Base-by-base conservation (phyloP, 2,888 invertebrate species). In the Amphipyra tragopoginis region DNA sequence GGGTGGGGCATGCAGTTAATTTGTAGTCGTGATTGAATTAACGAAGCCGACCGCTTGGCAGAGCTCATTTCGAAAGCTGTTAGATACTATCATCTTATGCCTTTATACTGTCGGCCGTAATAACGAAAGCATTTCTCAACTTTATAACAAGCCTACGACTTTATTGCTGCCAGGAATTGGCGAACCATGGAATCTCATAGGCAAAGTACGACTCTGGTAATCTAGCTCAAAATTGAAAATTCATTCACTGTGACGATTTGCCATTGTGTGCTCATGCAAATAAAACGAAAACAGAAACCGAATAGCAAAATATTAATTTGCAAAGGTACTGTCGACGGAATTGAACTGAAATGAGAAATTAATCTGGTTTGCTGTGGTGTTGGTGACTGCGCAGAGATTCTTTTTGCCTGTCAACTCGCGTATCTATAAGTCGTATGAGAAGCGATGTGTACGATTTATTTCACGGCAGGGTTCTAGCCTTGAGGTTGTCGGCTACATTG, bases 1-100 rank as follows among this genome's bases (percentile, higher is more conserved):
- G 77, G 72, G 66, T 72, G 68, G 71, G 79, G 75, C 82, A 80
- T 79, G 80, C 81, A 84, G 85, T 86, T 89, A 86, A 91, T 90
- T 90, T 88, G 87, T 87, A 85, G 86, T 89, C 89, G 86, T 90
- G 90, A 91, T 90, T 90, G 88, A 90, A 90, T 90, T 90, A 90
- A 90, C 86, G 85, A 89, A 89, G 84, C 80, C 81, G 72, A 76
- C 79, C 72, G 80, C 79, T 76, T 68, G 74, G 81, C 76, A 75
- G 78, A 84, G 82, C 83, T 85, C 82, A 88, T 87, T 88, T 86
- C 82, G 82, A 85, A 88, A 87, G 83, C 82, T 80, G 76, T 86
- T 84, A 85, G 85, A 88, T 87, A 77, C 75, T 82, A 88, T 88
- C 83, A 79, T 72, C 72, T 75, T 79, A 80, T 79, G 77, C 71